Evolutionary conservation across 1,140 invertebrate genomes (phyloP), one percentile per base, ranked within the genome.

Genomic region (Pentalonia nigronervosa): DNA sequence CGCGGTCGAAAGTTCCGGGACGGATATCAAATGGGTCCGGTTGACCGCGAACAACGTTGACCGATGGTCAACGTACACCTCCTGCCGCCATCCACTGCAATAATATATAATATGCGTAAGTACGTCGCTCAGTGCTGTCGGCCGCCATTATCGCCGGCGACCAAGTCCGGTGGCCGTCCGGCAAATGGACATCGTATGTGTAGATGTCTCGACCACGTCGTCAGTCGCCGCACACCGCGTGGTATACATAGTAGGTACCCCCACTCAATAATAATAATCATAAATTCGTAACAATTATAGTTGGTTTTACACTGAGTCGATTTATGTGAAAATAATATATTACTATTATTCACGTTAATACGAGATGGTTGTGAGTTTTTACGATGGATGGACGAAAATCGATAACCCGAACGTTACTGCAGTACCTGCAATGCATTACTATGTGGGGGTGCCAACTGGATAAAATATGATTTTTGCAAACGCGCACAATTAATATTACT

Each of bases 41-140:
- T 60, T 67, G 36, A 91, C 90, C 90, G 41, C 90, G 21, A 91
- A 91, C 90, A 76, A 60, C 90, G 36, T 60, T 76, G 56, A 90
- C 76, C 76, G 76, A 36, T 36, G 76, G 21, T 8, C 34, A 21
- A 76, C 60, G 60, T 41, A 76, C 17, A 76, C 30, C 30, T 0
- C 11, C 60, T 30, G 60, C 30, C 30, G 14, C 25, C 7, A 8
- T 11, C 60, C 60, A 0, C 60, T n/a, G 60, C 17, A 41, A 83
- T 83, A 36, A 41, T 23, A 41, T 36, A 83, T 41, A 36, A 23
- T 41, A 83, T 20, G 17, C n/a, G n/a, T 2, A 36, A n/a, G 30
- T 76, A 76, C 60, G 60, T 76, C 60, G 17, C 30, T 30, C 60
- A 14, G 9, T 14, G 30, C 30, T 76, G 7, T 76, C 60, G 60